Base-by-base conservation (phyloP, 2,797 vertebrate species). In the Sebastes hubbsi region DNA sequence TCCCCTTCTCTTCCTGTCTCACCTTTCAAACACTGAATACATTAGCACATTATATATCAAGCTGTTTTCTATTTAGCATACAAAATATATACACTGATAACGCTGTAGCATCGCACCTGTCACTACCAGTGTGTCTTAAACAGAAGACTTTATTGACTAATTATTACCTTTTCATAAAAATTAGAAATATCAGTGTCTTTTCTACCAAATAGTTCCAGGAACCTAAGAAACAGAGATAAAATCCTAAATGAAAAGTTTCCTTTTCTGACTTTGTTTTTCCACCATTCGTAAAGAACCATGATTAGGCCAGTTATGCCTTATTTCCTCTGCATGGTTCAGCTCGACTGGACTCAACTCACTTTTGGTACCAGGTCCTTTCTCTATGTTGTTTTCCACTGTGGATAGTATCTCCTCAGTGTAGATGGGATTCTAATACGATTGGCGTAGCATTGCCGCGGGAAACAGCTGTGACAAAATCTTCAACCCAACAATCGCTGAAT, bases 21-120 rank as follows among this genome's bases (percentile, higher is more conserved):
- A 85, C 66, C 67, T 81, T 71, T 84, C 62, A 83, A 75, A 81
- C 58, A 38, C 61, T 75, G 86, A 80, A 88, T 87, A 78, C 22
- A 80, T 87, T 69, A 75, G 22, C 29, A 25, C 30, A 20, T 38
- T 66, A 70, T 69, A 63, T 29, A 67, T 67, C 22, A 66, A 29
- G 20, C 67, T 60, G 54, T 36, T 46, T 71, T 32, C n/a, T 25
- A 52, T 20, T 20, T 7, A 20, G 20, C 29, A 70, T 49, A 62
- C 72, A 67, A 73, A 29, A 32, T 49, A 27, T 29, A 49, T 42
- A 54, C 20, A 30, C 29, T 27, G 25, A 63, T 65, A 65, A 69
- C 1, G 0, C 5, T 65, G 52, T 32, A n/a, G 52, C 11, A 29
- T 78, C 10, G 6, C 60, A 75, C 32, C 38, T 59, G 49, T 56